Conservation (phyloP, 2,113 vertebrate genomes). For the Cygnus atratus region DNA sequence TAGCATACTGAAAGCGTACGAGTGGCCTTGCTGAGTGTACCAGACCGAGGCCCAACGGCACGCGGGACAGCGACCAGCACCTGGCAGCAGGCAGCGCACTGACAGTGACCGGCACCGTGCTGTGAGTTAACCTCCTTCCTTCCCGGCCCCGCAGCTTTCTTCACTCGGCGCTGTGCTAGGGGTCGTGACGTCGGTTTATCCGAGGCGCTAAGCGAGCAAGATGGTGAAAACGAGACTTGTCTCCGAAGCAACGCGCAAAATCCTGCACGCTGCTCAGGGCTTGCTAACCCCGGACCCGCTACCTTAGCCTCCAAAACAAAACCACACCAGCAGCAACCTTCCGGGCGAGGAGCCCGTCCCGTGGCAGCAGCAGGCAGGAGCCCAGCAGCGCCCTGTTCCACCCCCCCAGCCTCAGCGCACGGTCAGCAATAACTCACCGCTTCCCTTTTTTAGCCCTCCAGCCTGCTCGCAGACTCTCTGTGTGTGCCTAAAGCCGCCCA, state of each 20-base stretch:
- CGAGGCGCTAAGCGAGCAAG: rapidly evolving
- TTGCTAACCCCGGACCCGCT: too few relatives aligned
- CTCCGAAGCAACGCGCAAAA: neutral
- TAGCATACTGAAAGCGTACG: neutral
- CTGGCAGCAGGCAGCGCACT: too few relatives aligned
- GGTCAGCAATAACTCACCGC: neutral
- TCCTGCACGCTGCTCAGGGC: neutral
- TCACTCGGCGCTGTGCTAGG: neutral
- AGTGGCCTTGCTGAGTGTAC: neutral
- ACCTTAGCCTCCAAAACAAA: neutral
- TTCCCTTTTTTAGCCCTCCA: neutral
- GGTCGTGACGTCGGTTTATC: neutral
- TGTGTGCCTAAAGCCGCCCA: neutral
- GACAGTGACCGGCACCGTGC: too few relatives aligned
- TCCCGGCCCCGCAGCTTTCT: neutral
- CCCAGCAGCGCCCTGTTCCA: neutral
- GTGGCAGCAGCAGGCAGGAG: neutral
- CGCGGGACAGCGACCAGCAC: too few relatives aligned
- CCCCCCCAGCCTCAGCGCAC: neutral
- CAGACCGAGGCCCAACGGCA: neutral
- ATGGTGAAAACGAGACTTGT: neutral
- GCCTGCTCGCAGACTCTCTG: neutral
- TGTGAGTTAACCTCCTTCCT: rapidly evolving
- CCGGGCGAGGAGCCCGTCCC: neutral
- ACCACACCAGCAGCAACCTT: neutral